Conservation (phyloP, 2,113 vertebrate genomes). For the Onychostoma macrolepis region DNA sequence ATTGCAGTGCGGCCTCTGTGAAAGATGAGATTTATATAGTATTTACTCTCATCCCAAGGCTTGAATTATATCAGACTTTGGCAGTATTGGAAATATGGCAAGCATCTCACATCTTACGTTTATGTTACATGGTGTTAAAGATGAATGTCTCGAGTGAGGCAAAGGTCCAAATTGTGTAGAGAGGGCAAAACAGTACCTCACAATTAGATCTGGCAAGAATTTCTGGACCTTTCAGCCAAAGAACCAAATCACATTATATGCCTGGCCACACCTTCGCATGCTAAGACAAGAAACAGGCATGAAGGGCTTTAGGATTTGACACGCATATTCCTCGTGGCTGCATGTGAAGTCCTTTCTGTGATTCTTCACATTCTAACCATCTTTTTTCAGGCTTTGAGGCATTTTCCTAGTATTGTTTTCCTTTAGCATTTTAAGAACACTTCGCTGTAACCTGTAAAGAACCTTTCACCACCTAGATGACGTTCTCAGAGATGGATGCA, state of each 20-base stretch:
- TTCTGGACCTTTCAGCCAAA: conserved; percentile 52
- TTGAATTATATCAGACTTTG: conserved; percentile 34
- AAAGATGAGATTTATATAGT: conserved; percentile 27
- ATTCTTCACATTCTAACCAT: not conserved
- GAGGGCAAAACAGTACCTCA: conserved; percentile 41
- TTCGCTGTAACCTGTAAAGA: conserved; percentile 51
- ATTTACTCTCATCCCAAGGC: conserved; percentile 8
- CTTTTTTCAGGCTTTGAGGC: not conserved
- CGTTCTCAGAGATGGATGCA: not conserved
- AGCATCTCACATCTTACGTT: not conserved
- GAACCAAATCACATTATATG: conserved; percentile 67
- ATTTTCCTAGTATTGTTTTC: not conserved
- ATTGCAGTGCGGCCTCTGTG: not conserved
- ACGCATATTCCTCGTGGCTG: conserved; percentile 52
- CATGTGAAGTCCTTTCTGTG: conserved; percentile 60
- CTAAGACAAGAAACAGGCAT: conserved; percentile 67
- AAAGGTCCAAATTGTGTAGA: conserved; percentile 12
- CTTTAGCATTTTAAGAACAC: not conserved
- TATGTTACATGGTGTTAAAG: conserved; percentile 11
- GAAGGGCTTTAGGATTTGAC: conserved; percentile 67
- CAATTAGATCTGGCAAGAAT: conserved; percentile 64
- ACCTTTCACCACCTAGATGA: not conserved
- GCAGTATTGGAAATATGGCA: not conserved
- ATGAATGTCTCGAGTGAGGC: not conserved
- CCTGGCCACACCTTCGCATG: conserved; percentile 68